Evolutionary conservation across 92 coral and sea anemone species (phyloP).

Genomic region (Siderastrea siderea): DNA sequence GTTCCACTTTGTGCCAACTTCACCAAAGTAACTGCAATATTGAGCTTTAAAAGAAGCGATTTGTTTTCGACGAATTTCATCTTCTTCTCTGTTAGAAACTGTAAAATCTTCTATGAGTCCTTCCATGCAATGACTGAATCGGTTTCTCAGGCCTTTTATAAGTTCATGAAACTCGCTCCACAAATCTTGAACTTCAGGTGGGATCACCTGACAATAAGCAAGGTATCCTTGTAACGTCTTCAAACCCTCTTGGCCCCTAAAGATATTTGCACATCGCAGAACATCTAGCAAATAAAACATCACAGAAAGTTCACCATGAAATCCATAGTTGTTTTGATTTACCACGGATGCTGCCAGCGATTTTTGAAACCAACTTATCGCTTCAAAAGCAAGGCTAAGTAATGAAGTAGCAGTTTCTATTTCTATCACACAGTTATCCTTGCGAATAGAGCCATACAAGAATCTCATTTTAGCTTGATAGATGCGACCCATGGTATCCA

Average conservation of each 20-base stretch:
- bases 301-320: conserved; percentile 38
- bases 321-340: conserved; percentile 27
- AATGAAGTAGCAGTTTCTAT: not conserved
- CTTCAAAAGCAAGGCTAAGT: not conserved
- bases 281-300: too few relatives aligned
- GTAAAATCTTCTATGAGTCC: conserved; percentile 38
- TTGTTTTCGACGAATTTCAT: conserved; percentile 12
- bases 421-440: not conserved
- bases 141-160: conserved; percentile 15
- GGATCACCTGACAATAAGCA: conserved; percentile 4
- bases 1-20: not conserved
- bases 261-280: conserved; percentile 29
- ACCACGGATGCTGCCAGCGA: conserved; percentile 21
- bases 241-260: conserved; percentile 28
- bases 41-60: conserved; percentile 31
- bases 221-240: conserved; percentile 26
- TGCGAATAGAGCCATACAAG: not conserved
- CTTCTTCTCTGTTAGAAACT: not conserved
- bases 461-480: conserved; percentile 31
- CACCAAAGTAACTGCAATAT: conserved; percentile 40
- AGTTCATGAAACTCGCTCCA: conserved; percentile 25
- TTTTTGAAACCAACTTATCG: conserved; percentile 25
- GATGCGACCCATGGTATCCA: conserved; percentile 58
- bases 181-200: not conserved
- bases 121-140: conserved; percentile 4